Percentiles rank a stretch among this genome's conserved stretches.
phyloP scores from a whole-genome alignment of 1,140 invertebrate species.

The Bombus waltoni region DNA sequence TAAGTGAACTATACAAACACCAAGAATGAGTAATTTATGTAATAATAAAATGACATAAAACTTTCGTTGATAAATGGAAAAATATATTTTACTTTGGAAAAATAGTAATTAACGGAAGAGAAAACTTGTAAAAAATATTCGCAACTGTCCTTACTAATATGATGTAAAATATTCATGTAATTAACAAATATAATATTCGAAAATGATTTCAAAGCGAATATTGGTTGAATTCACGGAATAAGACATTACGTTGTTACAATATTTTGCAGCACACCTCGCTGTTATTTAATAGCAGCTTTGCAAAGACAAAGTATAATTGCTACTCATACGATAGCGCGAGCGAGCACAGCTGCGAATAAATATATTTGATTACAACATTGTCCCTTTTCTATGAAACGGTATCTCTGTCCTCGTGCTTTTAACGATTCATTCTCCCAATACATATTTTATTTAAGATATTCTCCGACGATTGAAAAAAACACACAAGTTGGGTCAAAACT shows the following conservation, averaged over 20 bases:
- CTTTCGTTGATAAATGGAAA: not conserved
- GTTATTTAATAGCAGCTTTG: conserved; percentile 23
- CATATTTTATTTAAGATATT: not conserved
- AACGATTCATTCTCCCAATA: not conserved
- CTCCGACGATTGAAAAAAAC: not conserved
- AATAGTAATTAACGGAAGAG: not conserved
- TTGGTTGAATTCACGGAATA: too few species aligned
- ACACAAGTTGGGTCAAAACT: not conserved
- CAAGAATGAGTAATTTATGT: too few species aligned
- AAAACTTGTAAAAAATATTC: not conserved
- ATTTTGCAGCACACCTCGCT: not conserved
- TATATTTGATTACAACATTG: conserved; percentile 52
- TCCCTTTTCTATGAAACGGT: not conserved
- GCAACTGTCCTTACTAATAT: not conserved
- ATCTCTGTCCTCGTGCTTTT: not conserved
- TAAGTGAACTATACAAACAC: too few species aligned
- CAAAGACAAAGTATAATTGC: conserved; percentile 60
- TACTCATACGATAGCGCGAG: conserved; percentile 45
- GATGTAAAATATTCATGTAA: not conserved
- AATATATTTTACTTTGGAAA: not conserved
- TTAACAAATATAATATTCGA: not conserved
- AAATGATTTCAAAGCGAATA: not conserved
- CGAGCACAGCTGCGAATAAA: conserved; percentile 29
- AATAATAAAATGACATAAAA: too few species aligned
- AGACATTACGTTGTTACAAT: not conserved